These are phyloP conservation scores for Lycopodina hypogea DNA, from an alignment of 37 sponge, comb jelly and placozoan species.

Conservation along the genomic window DNA sequence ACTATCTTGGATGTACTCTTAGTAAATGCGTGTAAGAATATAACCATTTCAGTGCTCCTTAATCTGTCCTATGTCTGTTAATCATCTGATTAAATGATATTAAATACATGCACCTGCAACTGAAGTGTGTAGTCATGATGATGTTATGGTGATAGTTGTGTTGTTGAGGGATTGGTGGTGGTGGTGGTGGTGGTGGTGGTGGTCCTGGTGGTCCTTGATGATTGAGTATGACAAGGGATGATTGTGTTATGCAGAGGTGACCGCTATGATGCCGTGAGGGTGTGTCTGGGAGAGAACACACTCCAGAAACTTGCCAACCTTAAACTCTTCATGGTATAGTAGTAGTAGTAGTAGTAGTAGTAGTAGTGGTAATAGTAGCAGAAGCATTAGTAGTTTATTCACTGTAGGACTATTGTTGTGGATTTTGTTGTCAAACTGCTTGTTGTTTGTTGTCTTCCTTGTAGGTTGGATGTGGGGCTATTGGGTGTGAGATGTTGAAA, in stretches of 20 bases:
- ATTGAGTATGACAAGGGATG: too few relatives aligned
- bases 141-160: too few relatives aligned
- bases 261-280: conserved; percentile 80
- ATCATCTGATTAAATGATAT: too few relatives aligned
- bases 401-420: not conserved
- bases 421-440: not conserved
- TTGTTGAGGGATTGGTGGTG: too few relatives aligned
- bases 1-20: too few relatives aligned
- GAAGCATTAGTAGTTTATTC: not conserved
- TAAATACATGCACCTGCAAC: too few relatives aligned
- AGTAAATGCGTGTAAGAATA: too few relatives aligned
- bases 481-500: conserved; percentile 98
- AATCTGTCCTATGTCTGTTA: too few relatives aligned
- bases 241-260: conserved; percentile 52
- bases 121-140: too few relatives aligned
- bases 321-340: conserved; percentile 79
- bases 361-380: not conserved
- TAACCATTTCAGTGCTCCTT: too few relatives aligned
- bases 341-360: not conserved
- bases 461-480: conserved; percentile 96
- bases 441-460: not conserved
- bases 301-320: conserved; percentile 58
- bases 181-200: too few relatives aligned
- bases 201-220: too few relatives aligned
- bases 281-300: conserved; percentile 74